Conservation (phyloP, 2,888 invertebrate genomes). For the Rhodophaea formosa region DNA sequence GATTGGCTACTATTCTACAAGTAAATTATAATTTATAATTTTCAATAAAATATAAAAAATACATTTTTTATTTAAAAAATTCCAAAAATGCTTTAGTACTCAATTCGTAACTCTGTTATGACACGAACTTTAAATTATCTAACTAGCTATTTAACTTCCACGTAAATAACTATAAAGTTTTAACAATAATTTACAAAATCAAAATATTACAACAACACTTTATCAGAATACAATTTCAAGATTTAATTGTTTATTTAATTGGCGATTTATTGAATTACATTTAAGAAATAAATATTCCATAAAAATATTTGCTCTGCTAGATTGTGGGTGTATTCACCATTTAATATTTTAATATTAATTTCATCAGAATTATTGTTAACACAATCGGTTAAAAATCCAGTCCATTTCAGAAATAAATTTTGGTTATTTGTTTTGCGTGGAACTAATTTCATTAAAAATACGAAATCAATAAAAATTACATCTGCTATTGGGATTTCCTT, state of each 20-base stretch:
- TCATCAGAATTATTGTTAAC: slow-evolving; percentile 21
- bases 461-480: neutral
- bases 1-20: slow-evolving; percentile 6
- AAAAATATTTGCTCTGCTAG: slow-evolving; percentile 37
- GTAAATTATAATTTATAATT: slow-evolving; percentile 1
- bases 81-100: slow-evolving; percentile 11
- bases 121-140: slow-evolving; percentile 33
- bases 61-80: neutral
- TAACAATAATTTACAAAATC: slow-evolving; percentile 59
- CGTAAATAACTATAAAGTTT: slow-evolving; percentile 46
- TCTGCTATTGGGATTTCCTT: slow-evolving; percentile 39
- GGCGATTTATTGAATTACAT: slow-evolving; percentile 16
- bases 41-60: neutral
- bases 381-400: slow-evolving; percentile 42
- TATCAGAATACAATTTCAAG: slow-evolving; percentile 3
- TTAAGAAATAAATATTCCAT: slow-evolving; percentile 30
- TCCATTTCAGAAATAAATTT: slow-evolving; percentile 41
- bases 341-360: slow-evolving; percentile 4
- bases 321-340: slow-evolving; percentile 21
- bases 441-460: slow-evolving; percentile 18
- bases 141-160: slow-evolving; percentile 42
- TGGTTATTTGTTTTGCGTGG: slow-evolving; percentile 35
- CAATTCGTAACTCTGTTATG: slow-evolving; percentile 36
- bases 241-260: slow-evolving; percentile 20
- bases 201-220: slow-evolving; percentile 21